Evolutionary conservation across 2,113 vertebrate species (phyloP).

Genomic region (Platichthys stellatus): DNA sequence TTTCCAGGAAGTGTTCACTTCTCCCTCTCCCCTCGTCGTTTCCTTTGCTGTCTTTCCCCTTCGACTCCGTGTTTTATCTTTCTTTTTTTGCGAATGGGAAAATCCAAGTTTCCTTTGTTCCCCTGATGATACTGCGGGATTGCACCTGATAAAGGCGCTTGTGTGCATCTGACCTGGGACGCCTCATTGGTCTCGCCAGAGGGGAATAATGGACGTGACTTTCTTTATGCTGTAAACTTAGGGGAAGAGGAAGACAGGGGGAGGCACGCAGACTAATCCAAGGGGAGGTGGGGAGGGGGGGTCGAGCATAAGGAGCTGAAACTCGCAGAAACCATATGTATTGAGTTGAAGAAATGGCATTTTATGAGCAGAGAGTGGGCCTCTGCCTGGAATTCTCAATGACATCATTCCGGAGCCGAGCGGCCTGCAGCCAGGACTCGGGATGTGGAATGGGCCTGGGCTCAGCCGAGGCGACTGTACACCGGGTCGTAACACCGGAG

Average conservation of each 20-base stretch:
- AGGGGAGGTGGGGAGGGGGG: slow-evolving; percentile 19
- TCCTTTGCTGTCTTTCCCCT: slow-evolving; percentile 44
- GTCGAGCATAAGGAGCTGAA: slow-evolving; percentile 42
- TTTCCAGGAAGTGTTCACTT: slow-evolving; percentile 68
- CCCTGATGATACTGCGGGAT: slow-evolving; percentile 41
- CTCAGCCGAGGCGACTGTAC: slow-evolving; percentile 50
- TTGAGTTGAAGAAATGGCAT: slow-evolving; percentile 70
- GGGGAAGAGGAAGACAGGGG: slow-evolving; percentile 23
- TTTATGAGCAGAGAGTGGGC: slow-evolving; percentile 79
- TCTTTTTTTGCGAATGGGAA: slow-evolving; percentile 20
- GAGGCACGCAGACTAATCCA: slow-evolving; percentile 4
- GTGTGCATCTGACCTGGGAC: slow-evolving; percentile 46
- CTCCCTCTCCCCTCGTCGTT: slow-evolving; percentile 1
- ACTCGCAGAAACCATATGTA: slow-evolving; percentile 73
- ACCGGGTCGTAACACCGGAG: slow-evolving; percentile 45
- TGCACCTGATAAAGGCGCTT: slow-evolving; percentile 43
- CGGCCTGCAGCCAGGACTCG: slow-evolving; percentile 27
- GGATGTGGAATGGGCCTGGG: slow-evolving; percentile 56
- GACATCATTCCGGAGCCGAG: slow-evolving; percentile 75
- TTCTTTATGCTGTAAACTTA: slow-evolving; percentile 26
- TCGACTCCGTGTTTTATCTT: slow-evolving; percentile 43
- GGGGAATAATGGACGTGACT: slow-evolving; percentile 17
- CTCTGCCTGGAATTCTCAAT: slow-evolving; percentile 81
- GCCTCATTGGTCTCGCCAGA: slow-evolving; percentile 34
- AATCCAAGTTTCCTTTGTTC: background rate